Evolutionary conservation across 2,113 vertebrate genomes (phyloP), one percentile per base, ranked within the genome.

Genomic region (Coturnix japonica): DNA sequence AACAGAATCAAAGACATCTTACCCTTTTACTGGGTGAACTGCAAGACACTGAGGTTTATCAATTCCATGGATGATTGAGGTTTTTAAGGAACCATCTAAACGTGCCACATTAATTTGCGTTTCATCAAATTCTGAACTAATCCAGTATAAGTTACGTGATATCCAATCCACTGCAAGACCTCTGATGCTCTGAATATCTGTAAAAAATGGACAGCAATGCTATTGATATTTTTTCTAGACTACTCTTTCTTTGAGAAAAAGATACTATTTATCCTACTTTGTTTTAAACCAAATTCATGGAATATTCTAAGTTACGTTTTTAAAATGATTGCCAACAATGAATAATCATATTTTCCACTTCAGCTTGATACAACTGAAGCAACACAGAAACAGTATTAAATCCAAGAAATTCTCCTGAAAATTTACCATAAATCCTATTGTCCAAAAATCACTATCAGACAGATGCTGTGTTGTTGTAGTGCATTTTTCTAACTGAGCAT

Each of bases 141-240:
- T 98, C 99, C 99, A 99, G 95, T 99, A 99, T 93, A 99, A 98
- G 97, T 99, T 99, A 91, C 98, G 98, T 28, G 99, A 99, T 89
- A 99, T 96, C 99, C 99, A 99, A 91, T 99, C 99, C 85, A 99
- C 98, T 63, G 99, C 99, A 87, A 99, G 97, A 83, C 99, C 98
- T 74, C 98, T 98, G 95, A 99, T 99, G 97, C 99, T 99, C 91
- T 98, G 98, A 88, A 98, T 98, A 97, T 99, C 99, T 99, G 98
- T 46, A 97, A 95, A 95, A 94, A 92, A 57, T 61, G 64, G 61
- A 96, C 95, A 96, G 53, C 56, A 95, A n/a, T 90, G 93, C 2
- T 66, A 93, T 92, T 43, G 31, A 74, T 89, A 74, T 66, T 39
- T 8, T 81, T 56, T 78, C 47, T 54, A 75, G 70, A 49, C 76